Conservation (phyloP, 1,140 invertebrate genomes). For the Drosophila asahinai region DNA sequence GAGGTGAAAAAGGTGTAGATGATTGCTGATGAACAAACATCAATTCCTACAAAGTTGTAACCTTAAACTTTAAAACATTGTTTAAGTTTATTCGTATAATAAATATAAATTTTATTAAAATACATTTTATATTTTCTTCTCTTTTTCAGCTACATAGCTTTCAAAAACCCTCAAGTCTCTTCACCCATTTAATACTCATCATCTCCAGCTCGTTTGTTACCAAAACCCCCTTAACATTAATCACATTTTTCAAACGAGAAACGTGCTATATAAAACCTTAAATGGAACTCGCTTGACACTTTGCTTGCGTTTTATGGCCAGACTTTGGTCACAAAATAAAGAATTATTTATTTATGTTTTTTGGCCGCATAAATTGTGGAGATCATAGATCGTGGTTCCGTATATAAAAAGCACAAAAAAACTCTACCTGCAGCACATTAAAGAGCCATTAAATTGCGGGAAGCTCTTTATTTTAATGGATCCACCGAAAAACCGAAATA, state of each 20-base stretch:
- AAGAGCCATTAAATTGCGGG: slow-evolving; percentile 71
- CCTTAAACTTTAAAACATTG: too few species aligned
- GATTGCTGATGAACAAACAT: background rate
- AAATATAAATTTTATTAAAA: too few species aligned
- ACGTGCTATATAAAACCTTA: slow-evolving; percentile 42
- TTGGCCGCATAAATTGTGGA: slow-evolving; percentile 57
- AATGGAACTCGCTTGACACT: slow-evolving; percentile 73
- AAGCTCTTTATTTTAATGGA: slow-evolving; percentile 66
- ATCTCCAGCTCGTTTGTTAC: slow-evolving; percentile 12
- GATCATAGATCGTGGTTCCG: slow-evolving; percentile 43
- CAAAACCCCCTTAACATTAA: slow-evolving; percentile 26
- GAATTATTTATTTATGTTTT: slow-evolving; percentile 57
- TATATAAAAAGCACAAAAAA: slow-evolving; percentile 11
- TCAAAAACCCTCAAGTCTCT: background rate
- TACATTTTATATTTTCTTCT: background rate
- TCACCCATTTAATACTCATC: background rate
- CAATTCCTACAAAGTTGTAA: background rate
- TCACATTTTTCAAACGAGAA: slow-evolving; percentile 28
- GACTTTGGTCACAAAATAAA: slow-evolving; percentile 37
- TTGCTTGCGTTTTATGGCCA: slow-evolving; percentile 65
- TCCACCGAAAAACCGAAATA: slow-evolving; percentile 34
- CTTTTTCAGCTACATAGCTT: background rate
- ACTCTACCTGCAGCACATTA: slow-evolving; percentile 58
- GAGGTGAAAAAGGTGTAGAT: background rate
- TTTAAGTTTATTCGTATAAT: too few species aligned